These are phyloP conservation scores for Apamea epomidion DNA, from an alignment of 2,888 invertebrate genomes.

Conservation along the genomic window DNA sequence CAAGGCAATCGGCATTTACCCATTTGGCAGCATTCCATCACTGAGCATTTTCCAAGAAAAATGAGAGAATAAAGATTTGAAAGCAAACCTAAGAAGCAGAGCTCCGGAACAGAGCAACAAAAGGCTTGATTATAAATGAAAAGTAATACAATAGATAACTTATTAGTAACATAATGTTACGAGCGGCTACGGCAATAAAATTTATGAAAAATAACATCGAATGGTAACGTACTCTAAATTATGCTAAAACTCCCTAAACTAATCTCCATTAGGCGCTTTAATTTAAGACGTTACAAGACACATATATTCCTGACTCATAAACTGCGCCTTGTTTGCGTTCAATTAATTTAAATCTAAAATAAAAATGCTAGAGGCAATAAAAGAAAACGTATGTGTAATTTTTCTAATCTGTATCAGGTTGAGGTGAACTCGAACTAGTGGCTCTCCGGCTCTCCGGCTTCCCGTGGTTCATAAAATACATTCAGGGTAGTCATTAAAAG, in stretches of 20 bases:
- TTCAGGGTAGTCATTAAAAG: conserved; percentile 86
- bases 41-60: not conserved
- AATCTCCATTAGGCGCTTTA: conserved; percentile 76
- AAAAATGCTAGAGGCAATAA: conserved; percentile 82
- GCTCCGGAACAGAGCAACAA: not conserved
- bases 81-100: not conserved
- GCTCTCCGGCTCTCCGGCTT: conserved; percentile 73
- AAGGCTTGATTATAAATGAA: not conserved
- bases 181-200: conserved; percentile 76
- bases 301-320: conserved; percentile 80
- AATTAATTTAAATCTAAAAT: conserved; percentile 87
- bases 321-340: conserved; percentile 84
- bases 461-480: conserved; percentile 85
- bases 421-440: conserved; percentile 70
- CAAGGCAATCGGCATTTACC: not conserved
- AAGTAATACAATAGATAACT: conserved; percentile 51
- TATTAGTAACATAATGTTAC: conserved; percentile 72
- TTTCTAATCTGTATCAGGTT: conserved; percentile 84
- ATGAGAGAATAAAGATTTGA: not conserved
- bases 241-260: conserved; percentile 77
- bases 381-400: conserved; percentile 84
- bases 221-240: conserved; percentile 78
- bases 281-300: conserved; percentile 78
- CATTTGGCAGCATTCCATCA: not conserved
- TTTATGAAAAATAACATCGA: conserved; percentile 79